Evolutionary conservation across 2,888 invertebrate genomes (phyloP), one percentile per base, ranked within the genome.

Genomic region (Phasia obesa): DNA sequence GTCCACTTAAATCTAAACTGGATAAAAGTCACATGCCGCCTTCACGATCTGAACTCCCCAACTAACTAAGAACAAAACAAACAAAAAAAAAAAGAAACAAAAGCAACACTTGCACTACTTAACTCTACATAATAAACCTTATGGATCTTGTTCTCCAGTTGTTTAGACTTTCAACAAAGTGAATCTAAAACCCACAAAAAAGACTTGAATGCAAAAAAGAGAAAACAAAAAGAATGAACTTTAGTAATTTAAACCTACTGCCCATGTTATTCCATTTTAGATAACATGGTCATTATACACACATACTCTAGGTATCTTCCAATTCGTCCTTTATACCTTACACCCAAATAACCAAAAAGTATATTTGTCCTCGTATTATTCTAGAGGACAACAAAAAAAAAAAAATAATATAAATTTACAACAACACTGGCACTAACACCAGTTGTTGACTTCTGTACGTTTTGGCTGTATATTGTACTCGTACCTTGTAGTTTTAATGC

Each of bases 211-310:
- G n/a, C 4, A 53, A 55, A 70, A 49, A 15, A 49, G 21, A 49
- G 42, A 70, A 49, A 62, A 15, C 3, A 67, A 64, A 27, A 75
- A 64, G 31, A 64, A 44, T 42, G 57, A 71, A 71, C 60, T 79
- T 74, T 71, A 71, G 83, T 79, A 83, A 83, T 83, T 83, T 83
- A 83, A 79, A 83, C 79, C 83, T 79, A 83, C 76, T 79, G 83
- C 53, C 83, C 71, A 83, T 83, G 75, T 83, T 82, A 71, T 83
- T 64, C 75, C 75, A 79, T 83, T 83, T 79, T 79, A 79, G 83
- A 83, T 76, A 83, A 83, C 79, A 83, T 83, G 78, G 15, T 55
- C 77, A 55, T 25, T 17, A 49, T 23, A 62, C 21, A 59, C 31
- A 65, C 51, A 53, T 19, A 59, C 51, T 42, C 21, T 17, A 11